Evolutionary conservation across 1,140 invertebrate genomes (phyloP).

Genomic region (Psilanteris sp.): DNA sequence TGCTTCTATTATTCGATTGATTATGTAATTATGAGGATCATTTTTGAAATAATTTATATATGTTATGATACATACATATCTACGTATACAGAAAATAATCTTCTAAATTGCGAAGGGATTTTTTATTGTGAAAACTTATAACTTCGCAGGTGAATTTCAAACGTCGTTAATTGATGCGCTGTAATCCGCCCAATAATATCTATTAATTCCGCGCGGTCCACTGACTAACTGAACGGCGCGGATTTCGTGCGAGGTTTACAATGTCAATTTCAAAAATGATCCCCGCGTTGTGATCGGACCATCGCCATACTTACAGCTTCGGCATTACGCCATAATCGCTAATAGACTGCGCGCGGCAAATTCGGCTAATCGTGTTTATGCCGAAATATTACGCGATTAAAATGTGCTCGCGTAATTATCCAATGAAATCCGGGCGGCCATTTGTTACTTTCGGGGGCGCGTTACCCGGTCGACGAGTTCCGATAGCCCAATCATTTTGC

Average conservation of each 20-base stretch:
- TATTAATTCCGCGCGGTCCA: constrained; percentile 26
- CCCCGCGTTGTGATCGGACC: constrained; percentile 9
- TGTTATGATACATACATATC: too few species aligned
- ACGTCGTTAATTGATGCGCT: constrained; percentile 24
- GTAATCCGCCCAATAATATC: constrained; percentile 25
- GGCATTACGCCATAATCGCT: constrained; percentile 51
- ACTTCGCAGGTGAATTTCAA: constrained; percentile 19
- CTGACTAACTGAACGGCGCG: constrained; percentile 48
- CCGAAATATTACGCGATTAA: constrained; percentile 61
- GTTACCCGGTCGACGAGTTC: constrained; percentile 20
- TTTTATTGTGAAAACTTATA: constrained; percentile 11
- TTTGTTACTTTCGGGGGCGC: constrained; percentile 39
- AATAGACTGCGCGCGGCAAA: constrained; percentile 47
- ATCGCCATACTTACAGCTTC: constrained; percentile 33
- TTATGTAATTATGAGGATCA: too few species aligned
- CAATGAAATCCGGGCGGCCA: constrained; percentile 31
- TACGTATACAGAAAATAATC: too few species aligned
- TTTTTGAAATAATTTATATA: too few species aligned
- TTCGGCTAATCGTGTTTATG: constrained; percentile 53
- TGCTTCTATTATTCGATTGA: too few species aligned
- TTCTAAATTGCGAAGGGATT: neutral
- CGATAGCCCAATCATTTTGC: constrained; percentile 24
- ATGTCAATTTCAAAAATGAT: constrained; percentile 48
- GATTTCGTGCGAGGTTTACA: constrained; percentile 37
- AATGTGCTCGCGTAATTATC: constrained; percentile 45